Evolutionary conservation across 1,140 invertebrate genomes (phyloP).

Genomic region (Calosoma granatense): DNA sequence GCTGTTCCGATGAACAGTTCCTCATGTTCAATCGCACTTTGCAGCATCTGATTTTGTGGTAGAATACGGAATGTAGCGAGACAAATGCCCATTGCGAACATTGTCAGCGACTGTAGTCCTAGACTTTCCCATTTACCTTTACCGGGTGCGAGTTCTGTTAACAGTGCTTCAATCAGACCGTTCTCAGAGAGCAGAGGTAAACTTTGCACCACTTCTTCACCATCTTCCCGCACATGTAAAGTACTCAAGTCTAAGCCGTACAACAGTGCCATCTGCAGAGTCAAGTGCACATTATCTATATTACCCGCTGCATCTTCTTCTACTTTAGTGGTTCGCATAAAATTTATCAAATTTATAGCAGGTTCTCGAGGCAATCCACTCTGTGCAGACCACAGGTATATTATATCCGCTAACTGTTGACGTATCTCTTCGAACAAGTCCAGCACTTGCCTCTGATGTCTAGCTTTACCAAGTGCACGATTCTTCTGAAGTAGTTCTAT

Average conservation of each 20-base stretch:
- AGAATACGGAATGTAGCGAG: conserved; percentile 64
- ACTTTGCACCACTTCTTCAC: conserved; percentile 55
- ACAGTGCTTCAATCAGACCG: conserved; percentile 46
- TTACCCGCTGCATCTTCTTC: conserved; percentile 45
- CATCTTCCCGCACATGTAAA: conserved; percentile 51
- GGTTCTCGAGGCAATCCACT: conserved; percentile 55
- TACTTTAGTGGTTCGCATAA: conserved; percentile 32
- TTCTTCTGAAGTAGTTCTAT: conserved; percentile 72
- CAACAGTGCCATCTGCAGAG: conserved; percentile 71
- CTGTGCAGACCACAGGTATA: conserved; percentile 83
- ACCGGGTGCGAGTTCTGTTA: conserved; percentile 42
- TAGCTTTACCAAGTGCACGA: conserved; percentile 74
- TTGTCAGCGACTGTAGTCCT: conserved; percentile 58
- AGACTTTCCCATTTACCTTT: conserved; percentile 48
- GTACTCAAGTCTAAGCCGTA: conserved; percentile 78
- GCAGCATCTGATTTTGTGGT: conserved; percentile 32
- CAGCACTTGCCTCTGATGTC: conserved; percentile 72
- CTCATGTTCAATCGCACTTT: conserved; percentile 54
- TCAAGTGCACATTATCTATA: conserved; percentile 66
- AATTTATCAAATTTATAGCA: conserved; percentile 36
- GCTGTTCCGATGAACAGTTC: conserved; percentile 64
- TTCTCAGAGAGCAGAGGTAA: conserved; percentile 63
- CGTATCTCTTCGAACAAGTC: conserved; percentile 70
- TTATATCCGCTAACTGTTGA: conserved; percentile 68
- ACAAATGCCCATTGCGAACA: conserved; percentile 70